Percentiles rank a stretch among this genome's conserved stretches.
Conservation (phyloP, 2,888 invertebrate genomes). For the Acrobeloides nanus region DNA sequence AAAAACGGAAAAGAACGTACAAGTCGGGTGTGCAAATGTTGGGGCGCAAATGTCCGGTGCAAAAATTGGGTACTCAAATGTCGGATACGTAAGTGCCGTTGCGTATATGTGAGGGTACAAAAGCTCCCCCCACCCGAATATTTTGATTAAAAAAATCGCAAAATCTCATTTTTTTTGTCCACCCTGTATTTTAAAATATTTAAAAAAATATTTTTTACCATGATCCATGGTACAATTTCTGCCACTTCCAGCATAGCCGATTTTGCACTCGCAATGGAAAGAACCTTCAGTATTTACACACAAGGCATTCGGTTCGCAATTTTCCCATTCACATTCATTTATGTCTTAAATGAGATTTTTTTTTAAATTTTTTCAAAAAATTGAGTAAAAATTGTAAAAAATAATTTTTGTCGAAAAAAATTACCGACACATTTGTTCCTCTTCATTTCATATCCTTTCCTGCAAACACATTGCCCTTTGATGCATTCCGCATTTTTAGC, state of each 20-base stretch:
- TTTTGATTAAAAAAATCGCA: too few species aligned
- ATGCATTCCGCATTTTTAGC: slow-evolving; percentile 31
- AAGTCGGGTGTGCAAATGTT: too few species aligned
- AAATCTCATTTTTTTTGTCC: too few species aligned
- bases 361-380: slow-evolving; percentile 4
- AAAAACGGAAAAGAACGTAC: too few species aligned
- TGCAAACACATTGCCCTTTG: slow-evolving; percentile 40
- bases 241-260: slow-evolving; percentile 32
- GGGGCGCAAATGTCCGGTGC: too few species aligned
- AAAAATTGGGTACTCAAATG: too few species aligned
- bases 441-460: slow-evolving; percentile 37
- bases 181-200: not conserved
- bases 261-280: slow-evolving; percentile 28
- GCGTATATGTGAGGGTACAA: too few species aligned
- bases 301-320: slow-evolving; percentile 16
- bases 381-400: slow-evolving; percentile 3
- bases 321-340: slow-evolving; percentile 26
- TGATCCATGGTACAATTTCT: slow-evolving; percentile 26
- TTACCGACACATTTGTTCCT: slow-evolving; percentile 41
- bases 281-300: slow-evolving; percentile 26
- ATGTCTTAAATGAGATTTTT: slow-evolving; percentile 17
- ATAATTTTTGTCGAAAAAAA: slow-evolving; percentile 11
- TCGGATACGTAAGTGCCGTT: too few species aligned
- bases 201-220: slow-evolving; percentile 6
- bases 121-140: not conserved